Conservation (phyloP, 2,797 vertebrate genomes). For the Rhinoraja longicauda region DNA sequence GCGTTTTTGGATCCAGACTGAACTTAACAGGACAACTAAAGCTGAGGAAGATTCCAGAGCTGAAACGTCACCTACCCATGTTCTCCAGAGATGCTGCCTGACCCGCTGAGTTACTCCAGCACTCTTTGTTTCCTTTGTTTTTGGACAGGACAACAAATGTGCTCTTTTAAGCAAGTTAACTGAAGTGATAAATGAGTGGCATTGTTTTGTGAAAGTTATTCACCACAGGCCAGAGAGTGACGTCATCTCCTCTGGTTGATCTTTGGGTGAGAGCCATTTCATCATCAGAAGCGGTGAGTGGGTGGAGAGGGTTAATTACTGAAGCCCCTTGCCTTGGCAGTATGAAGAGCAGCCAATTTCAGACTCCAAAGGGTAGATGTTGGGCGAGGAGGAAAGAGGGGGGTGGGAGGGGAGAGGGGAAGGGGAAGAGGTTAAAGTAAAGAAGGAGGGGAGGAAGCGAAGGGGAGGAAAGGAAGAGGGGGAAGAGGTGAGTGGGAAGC, state of each 20-base stretch:
- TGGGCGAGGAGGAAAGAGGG: not conserved
- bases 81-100: no score
- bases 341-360: not conserved
- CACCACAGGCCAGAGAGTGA: not conserved
- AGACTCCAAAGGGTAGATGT: not conserved
- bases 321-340: no score
- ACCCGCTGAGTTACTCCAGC: no score
- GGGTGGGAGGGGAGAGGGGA: no score
- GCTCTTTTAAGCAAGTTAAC: not conserved
- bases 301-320: not conserved
- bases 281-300: not conserved
- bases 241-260: conserved; percentile 16
- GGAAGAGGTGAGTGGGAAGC: no score
- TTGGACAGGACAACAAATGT: not conserved
- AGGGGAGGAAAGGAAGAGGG: not conserved
- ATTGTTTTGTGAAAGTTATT: conserved; percentile 13
- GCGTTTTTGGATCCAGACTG: not conserved
- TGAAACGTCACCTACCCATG: no score
- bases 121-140: no score
- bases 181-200: not conserved
- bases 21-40: not conserved
- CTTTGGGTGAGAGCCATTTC: not conserved
- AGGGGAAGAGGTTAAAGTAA: no score
- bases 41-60: no score
- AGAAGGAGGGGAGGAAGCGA: not conserved